Evolutionary conservation across 2,113 vertebrate species (phyloP), one percentile per base, ranked within the genome.

Genomic region (Bucco capensis): DNA sequence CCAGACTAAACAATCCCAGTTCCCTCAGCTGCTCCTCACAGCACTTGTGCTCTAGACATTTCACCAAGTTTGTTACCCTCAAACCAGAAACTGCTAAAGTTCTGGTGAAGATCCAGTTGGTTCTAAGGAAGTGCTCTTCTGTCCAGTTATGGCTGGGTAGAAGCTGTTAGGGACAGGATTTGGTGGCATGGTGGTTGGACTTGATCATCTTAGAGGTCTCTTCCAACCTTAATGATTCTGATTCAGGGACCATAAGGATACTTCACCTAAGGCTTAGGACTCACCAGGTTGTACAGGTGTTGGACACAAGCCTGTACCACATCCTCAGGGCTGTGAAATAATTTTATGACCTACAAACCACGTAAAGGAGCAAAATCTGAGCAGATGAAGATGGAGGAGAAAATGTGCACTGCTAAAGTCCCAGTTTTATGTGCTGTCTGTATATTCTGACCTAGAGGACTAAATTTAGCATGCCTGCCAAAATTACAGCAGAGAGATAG

Each of bases 281-380:
- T 88, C 19, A 35, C n/a, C 61, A 49, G 22, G 66, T 24, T 22
- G 74, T 72, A 70, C 81, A 94, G 80, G 65, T 60, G 44, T 83
- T 5, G 0, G 40, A 57, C 81, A 82, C 23, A 7, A 89, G 69
- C 77, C 4, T 27, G 53, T 40, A 46, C 81, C 65, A 82, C 19
- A 73, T 78, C 87, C 89, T 82, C 19, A 0, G 1, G 65, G 85
- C 17, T 22, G 22, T 25, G 13, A 3, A 35, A 86, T 40, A 7
- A 46, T 88, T 92, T 91, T 65, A 67, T 57, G 83, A 86, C 73
- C 82, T 91, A 85, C 44, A 91, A 95, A 88, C 31, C 70, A 82
- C 50, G 72, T 0, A 14, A 46, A 86, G 53, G 58, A 88, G 61
- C 46, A 86, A 50, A 92, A 74, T 18, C 31, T 14, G 72, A 74